Base-by-base conservation (phyloP, 2,113 vertebrate species). In the Laticauda laticaudata region DNA sequence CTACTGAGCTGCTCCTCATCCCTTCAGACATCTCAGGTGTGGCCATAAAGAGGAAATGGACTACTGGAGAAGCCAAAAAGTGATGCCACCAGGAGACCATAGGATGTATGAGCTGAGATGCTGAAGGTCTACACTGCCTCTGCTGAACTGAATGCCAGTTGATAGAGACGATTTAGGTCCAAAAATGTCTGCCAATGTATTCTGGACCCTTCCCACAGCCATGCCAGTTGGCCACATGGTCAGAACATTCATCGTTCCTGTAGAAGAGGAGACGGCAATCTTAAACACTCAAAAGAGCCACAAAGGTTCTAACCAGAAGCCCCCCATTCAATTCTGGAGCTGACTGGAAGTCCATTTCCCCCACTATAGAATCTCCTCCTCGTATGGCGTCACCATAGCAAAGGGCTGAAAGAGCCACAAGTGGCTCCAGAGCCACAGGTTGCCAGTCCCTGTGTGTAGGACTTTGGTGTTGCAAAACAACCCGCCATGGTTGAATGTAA, bases 81-180 rank as follows among this genome's bases (percentile, higher is more conserved):
- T 97, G 97, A 0, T 97, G 97, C 93, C 97, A 96, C 0, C 97
- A 98, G 10, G 97, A 97, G 90, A 97, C 97, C 96, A 97, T 1
- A 97, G 97, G 34, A 96, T 96, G 48, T 9, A 0, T 95, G 97
- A 20, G 96, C 97, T 93, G 97, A 98, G 45, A 97, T 97, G 97
- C 97, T 96, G 97, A 97, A 97, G 0, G 96, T 97, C 0, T 95
- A 97, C 92, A 97, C 95, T 97, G 94, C 97, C 97, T 26, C 91
- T 97, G 93, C 96, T 98, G 88, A 98, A 97, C 18, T 97, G 87
- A 96, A 91, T 18, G 0, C 53, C 1, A 64, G 57, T 90, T 1
- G 14, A 8, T 12, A 23, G 11, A 15, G 1, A 18, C 23, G 55
- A 4, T 1, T 88, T 61, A 0, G 1, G 15, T 57, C 69, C 1